A percentile compares a stretch with the other conserved stretches of the same genome.
Conservation (phyloP, 2,888 invertebrate genomes). For the Coecobrya sp. region DNA sequence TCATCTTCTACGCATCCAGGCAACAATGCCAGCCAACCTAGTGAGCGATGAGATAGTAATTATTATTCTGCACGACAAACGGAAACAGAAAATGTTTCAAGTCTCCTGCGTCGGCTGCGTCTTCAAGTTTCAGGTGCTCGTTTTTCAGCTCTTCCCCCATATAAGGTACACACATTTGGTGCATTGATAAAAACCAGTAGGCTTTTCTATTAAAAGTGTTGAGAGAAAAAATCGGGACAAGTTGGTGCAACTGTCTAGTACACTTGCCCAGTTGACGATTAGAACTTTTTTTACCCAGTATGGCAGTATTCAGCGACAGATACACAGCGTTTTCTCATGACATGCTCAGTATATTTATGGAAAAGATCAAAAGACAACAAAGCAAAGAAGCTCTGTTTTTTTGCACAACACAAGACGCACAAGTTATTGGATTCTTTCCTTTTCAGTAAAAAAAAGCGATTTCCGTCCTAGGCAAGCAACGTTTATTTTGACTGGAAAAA, state of each 20-base stretch:
- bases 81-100: no score
- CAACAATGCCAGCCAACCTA: no score
- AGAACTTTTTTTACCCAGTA: neutral
- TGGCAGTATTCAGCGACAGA: neutral
- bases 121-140: no score
- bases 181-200: no score
- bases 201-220: no score
- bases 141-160: no score
- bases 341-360: neutral
- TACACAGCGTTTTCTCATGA: neutral
- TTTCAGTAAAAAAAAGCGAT: neutral
- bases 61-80: no score
- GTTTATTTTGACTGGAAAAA: conserved; percentile 33
- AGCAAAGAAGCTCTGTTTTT: neutral
- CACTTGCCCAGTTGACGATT: neutral
- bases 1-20: no score
- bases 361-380: conserved; percentile 11
- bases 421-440: neutral
- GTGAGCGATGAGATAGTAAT: no score
- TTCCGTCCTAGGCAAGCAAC: neutral
- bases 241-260: neutral
- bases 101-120: no score
- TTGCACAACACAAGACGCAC: neutral
- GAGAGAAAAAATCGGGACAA: no score
- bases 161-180: no score